Conservation (phyloP, 2,797 vertebrate genomes). For the Knipowitschia caucasica region DNA sequence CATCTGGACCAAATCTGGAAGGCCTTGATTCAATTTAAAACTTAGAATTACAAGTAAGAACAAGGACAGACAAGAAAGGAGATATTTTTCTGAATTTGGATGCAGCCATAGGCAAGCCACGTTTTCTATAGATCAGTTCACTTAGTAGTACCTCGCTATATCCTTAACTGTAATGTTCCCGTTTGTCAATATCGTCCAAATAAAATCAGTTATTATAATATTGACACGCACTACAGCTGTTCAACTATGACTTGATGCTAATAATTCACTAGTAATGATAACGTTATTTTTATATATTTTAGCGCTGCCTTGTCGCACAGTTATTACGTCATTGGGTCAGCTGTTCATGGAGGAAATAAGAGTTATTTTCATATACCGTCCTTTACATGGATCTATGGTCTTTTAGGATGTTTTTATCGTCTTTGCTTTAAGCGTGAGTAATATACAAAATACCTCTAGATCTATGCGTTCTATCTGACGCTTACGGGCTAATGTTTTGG, state of each 20-base stretch:
- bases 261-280: not conserved
- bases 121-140: conserved; percentile 27
- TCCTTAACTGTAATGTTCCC: conserved; percentile 34
- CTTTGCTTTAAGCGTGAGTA: conserved; percentile 40
- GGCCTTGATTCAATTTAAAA: no score
- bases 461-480: no score
- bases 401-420: conserved; percentile 4
- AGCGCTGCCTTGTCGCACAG: conserved; percentile 60
- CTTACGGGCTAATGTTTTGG: not conserved
- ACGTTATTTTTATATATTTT: rapidly evolving
- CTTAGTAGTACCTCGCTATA: conserved; percentile 1
- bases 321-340: conserved; percentile 40
- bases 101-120: no score
- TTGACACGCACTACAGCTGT: not conserved
- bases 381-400: no score
- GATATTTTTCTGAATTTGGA: no score
- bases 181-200: not conserved
- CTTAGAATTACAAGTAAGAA: no score
- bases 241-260: not conserved
- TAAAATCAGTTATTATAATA: not conserved
- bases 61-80: no score
- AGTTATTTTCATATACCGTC: not conserved
- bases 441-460: not conserved
- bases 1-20: no score
- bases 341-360: conserved; percentile 46